Percentiles rank a stretch among this genome's conserved stretches.
Conservation (phyloP, 53 echinoderm and acorn worm genomes). For the Stichopus horrens region DNA sequence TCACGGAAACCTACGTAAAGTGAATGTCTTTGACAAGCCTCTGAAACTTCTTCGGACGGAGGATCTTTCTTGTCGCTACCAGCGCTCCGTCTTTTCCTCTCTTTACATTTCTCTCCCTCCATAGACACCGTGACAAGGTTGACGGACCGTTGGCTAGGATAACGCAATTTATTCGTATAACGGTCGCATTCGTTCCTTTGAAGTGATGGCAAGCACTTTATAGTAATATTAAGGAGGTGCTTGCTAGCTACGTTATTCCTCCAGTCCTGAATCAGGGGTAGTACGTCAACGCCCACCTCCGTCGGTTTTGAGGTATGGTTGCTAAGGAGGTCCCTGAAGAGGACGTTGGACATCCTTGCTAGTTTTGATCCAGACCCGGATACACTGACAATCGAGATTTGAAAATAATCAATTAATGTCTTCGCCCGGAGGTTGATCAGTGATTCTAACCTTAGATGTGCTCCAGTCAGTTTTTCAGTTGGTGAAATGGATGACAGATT, state of each 20-base stretch:
- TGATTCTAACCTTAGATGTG: constrained; percentile 75
- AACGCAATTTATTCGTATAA: neutral
- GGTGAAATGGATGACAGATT: constrained; percentile 74
- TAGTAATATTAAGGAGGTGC: neutral
- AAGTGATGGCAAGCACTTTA: constrained; percentile 20
- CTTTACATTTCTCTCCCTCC: constrained; percentile 61
- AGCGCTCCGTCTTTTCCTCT: constrained; percentile 51
- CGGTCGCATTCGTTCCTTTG: constrained; percentile 3
- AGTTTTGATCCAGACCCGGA: neutral
- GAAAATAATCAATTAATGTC: constrained; percentile 24
- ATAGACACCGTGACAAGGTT: constrained; percentile 70
- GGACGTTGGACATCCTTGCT: neutral
- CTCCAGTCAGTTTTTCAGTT: constrained; percentile 70
- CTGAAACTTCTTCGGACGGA: constrained; percentile 35
- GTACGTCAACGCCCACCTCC: constrained; percentile 56
- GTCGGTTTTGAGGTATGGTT: neutral
- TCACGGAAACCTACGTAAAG: constrained; percentile 93
- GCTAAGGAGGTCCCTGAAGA: neutral
- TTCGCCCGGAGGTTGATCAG: constrained; percentile 18
- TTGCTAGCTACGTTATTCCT: constrained; percentile 7
- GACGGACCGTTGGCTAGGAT: neutral
- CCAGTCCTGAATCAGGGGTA: constrained; percentile 46
- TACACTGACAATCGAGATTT: neutral
- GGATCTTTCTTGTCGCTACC: constrained; percentile 26
- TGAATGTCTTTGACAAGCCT: constrained; percentile 78